These are phyloP conservation scores for Metopia argyrocephala DNA, from an alignment of 2,888 invertebrate species.

Conservation along the genomic window DNA sequence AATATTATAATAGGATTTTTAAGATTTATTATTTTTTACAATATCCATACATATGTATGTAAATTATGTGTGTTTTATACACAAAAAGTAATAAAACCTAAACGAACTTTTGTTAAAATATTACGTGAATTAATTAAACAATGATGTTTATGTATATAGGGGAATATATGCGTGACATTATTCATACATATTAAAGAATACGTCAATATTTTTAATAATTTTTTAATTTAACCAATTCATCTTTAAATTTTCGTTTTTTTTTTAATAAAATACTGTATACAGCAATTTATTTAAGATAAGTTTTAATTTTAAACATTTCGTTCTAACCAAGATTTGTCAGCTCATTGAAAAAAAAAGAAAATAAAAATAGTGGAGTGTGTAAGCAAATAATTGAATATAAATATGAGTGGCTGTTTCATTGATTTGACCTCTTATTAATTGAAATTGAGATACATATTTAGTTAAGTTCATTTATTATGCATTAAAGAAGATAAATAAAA, in stretches of 20 bases:
- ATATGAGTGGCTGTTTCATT: slow-evolving; percentile 11
- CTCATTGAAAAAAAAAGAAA: background rate
- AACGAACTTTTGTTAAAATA: slow-evolving; percentile 30
- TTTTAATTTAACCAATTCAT: too few species aligned
- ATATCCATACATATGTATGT: too few species aligned
- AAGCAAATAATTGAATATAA: slow-evolving; percentile 9
- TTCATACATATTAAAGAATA: too few species aligned
- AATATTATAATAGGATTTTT: slow-evolving; percentile 26
- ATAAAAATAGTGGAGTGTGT: background rate
- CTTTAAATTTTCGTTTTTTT: too few species aligned
- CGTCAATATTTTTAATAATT: too few species aligned
- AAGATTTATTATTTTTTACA: slow-evolving; percentile 35
- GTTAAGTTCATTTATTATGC: slow-evolving; percentile 25
- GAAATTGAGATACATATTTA: slow-evolving; percentile 41
- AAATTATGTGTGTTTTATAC: too few species aligned
- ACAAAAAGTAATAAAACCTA: slow-evolving; percentile 35
- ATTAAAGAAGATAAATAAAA: slow-evolving; percentile 9
- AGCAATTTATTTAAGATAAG: too few species aligned
- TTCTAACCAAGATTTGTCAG: background rate
- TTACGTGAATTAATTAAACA: slow-evolving; percentile 5
- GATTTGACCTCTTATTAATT: slow-evolving; percentile 51
- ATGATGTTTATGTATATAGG: background rate
- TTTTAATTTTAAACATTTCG: background rate
- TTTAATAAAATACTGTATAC: too few species aligned
- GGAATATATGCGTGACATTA: too few species aligned